A percentile compares a stretch with the other conserved stretches of the same genome.
Evolutionary conservation across 2,888 invertebrate species (phyloP).

Genomic region (Parelbella ahira): DNA sequence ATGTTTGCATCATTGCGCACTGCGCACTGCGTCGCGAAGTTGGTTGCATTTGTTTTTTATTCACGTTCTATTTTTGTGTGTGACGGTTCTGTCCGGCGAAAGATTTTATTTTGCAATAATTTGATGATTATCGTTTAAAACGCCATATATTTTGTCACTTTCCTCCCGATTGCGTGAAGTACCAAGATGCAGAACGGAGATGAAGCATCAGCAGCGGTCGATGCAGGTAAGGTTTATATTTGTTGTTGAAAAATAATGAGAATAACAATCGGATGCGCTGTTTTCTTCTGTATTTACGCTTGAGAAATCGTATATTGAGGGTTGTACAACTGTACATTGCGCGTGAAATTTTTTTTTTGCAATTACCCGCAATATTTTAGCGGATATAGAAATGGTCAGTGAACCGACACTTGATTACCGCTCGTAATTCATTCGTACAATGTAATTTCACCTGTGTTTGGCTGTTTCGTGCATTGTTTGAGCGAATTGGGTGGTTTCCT

Average conservation of each 20-base stretch:
- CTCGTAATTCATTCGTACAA: slow-evolving; percentile 21
- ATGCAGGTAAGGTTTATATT: slow-evolving; percentile 63
- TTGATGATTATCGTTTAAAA: slow-evolving; percentile 64
- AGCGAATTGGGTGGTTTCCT: slow-evolving; percentile 66
- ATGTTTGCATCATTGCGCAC: slow-evolving; percentile 36
- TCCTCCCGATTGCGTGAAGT: slow-evolving; percentile 62
- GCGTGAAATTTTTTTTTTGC: no score
- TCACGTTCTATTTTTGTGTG: slow-evolving; percentile 80
- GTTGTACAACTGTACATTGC: no score
- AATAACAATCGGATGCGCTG: slow-evolving; percentile 50
- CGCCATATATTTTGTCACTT: slow-evolving; percentile 47
- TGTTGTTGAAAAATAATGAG: slow-evolving; percentile 59
- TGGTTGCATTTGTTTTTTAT: slow-evolving; percentile 73
- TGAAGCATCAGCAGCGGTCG: slow-evolving; percentile 57
- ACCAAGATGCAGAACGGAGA: slow-evolving; percentile 76
- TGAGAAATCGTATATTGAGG: slow-evolving; percentile 30
- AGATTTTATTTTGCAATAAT: slow-evolving; percentile 61
- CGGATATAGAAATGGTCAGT: slow-evolving; percentile 21
- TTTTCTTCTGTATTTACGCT: slow-evolving; percentile 49
- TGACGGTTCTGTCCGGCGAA: slow-evolving; percentile 72
- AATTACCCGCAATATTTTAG: slow-evolving; percentile 55
- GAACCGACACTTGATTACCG: slow-evolving; percentile 13
- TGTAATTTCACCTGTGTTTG: slow-evolving; percentile 60
- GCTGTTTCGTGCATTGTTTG: slow-evolving; percentile 63
- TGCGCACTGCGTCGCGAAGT: slow-evolving; percentile 44